Conservation (phyloP, 2,113 vertebrate species). For the Acanthisitta chloris region DNA sequence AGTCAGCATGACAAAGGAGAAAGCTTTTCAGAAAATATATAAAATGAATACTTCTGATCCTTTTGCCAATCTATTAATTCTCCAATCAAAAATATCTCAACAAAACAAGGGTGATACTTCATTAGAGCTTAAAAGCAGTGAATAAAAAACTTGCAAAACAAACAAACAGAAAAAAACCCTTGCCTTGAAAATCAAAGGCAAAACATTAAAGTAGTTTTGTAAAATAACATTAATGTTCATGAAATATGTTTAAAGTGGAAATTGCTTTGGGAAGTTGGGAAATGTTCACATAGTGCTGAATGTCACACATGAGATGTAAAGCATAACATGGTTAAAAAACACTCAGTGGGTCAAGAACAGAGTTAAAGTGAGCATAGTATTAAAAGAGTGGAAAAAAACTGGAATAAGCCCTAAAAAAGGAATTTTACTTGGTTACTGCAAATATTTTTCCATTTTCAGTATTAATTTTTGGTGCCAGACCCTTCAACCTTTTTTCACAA, state of each 20-base stretch:
- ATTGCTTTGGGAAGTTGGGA: slow-evolving; percentile 53
- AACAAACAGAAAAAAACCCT: neutral
- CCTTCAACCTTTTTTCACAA: neutral
- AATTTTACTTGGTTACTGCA: neutral
- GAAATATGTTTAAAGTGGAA: slow-evolving; percentile 44
- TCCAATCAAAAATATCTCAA: neutral
- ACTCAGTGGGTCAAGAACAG: neutral
- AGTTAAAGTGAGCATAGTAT: neutral
- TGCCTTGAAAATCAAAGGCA: slow-evolving; percentile 42
- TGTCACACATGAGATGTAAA: neutral
- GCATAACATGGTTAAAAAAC: neutral
- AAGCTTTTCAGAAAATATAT: neutral
- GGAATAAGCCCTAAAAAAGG: neutral
- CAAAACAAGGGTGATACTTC: neutral
- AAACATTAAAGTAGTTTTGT: slow-evolving; percentile 23
- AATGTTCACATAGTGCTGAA: neutral
- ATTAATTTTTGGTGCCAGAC: neutral
- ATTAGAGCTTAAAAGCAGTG: slow-evolving; percentile 4
- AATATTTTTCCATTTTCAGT: neutral
- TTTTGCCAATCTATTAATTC: slow-evolving; percentile 37
- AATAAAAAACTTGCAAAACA: neutral
- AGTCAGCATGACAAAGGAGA: neutral
- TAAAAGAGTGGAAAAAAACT: neutral
- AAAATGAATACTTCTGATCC: slow-evolving; percentile 5
- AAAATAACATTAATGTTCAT: slow-evolving; percentile 16